Evolutionary conservation across 2,888 invertebrate species (phyloP), one percentile per base, ranked within the genome.

Genomic region (Aporophyla lueneburgensis): DNA sequence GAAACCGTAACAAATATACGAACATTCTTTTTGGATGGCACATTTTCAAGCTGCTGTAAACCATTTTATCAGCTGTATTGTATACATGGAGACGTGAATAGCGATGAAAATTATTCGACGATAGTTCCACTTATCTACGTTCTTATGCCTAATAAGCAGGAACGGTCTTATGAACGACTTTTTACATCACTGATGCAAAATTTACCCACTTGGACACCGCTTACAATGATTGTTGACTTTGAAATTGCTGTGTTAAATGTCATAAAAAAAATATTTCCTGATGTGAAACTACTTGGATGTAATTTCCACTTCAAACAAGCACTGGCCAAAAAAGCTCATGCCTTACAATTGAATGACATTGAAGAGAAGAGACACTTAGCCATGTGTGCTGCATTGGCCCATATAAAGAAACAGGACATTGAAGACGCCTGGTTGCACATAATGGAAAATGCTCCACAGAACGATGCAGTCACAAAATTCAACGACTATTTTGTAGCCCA

Each of bases 201-300:
- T 73, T 59, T 77, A 54, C 43, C 72, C 21, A 53, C n/a, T n/a
- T 77, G 77, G 73, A 69, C 68, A n/a, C 53, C 53, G n/a, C n/a
- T n/a, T 53, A 53, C n/a, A 70, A 74, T 74, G 33, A 40, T 74
- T n/a, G 78, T 74, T 21, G 74, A 78, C 61, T 74, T 67, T 71
- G 71, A 71, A 74, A 49, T 78, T 61, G 74, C 74, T 16, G 74
- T 62, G 49, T 74, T 78, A 69, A 74, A 78, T n/a, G 67, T 70
- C 67, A 54, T 53, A 53, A 53, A 67, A 53, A n/a, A 67, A 51
- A 9, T 65, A 6, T 65, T 65, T 68, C 68, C 54, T 68, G 1
- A 43, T 56, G 68, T 68, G 43, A 40, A 68, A 68, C 12, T 56
- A 68, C 54, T 12, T 7, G 68, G 54, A 56, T 69, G 56, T 68